Base-by-base conservation (phyloP, 2,113 vertebrate genomes). In the Sylvietta virens region DNA sequence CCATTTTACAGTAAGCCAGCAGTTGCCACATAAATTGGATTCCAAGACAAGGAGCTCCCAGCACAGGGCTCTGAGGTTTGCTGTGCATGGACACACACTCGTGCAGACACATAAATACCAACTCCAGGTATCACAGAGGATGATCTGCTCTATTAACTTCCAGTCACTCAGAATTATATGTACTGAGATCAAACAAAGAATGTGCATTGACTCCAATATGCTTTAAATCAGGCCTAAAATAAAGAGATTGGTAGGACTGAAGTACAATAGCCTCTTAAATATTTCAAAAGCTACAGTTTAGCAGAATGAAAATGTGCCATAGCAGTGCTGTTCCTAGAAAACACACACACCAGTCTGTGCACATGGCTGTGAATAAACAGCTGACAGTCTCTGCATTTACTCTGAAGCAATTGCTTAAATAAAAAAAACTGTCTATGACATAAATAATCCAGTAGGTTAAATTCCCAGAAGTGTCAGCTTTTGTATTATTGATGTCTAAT, bases 371-470 rank as follows among this genome's bases (percentile, higher is more conserved):
- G 82, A 95, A 92, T 76, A 91, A 96, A 82, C 76, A 71, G 82
- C 58, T 80, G 78, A 76, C 66, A 58, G n/a, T 73, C 72, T 83
- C 76, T 66, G 69, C 72, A 39, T 76, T 96, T 51, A 62, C 66
- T 90, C 76, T 86, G 64, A 93, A 96, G 67, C 79, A 81, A 90
- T 17, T 84, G 77, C 77, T 95, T 95, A 86, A 81, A 94, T 64
- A 76, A 90, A 95, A 90, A 61, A 66, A 77, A 20, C 51, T 78
- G 85, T 62, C 85, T 72, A 50, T 83, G 88, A 90, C 82, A 94
- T 92, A 95, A 94, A 96, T 94, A 97, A 96, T 78, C 86, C 58
- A 96, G 65, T 14, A 94, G 85, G 37, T 74, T 81, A 94, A 95
- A 96, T 93, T 90, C 93, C 90, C 93, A 3, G 67, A 91, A 60